Base-by-base conservation (phyloP, 1,140 invertebrate genomes). In the Megalopta genalis region DNA sequence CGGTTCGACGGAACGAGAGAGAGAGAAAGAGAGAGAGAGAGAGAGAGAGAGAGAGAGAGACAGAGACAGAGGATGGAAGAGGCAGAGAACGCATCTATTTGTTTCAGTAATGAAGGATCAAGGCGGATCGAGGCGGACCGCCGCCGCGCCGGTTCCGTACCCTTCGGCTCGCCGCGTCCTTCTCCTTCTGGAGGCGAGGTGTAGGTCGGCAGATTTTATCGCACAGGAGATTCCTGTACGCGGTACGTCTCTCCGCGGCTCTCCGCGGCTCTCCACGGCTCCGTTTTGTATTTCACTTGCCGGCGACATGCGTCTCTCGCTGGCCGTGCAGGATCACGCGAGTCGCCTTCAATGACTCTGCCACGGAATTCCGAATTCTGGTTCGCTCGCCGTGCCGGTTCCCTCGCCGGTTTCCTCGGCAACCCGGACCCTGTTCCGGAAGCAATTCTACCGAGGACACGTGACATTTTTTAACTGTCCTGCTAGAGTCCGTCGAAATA, bases 171-270 rank as follows among this genome's bases (percentile, higher is more conserved):
- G 60, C 73, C 65, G 65, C 37, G 65, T 82, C 63, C 70, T 83
- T 63, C 82, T 84, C 77, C 65, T 82, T 46, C 64, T 49, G 78
- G 32, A 70, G 74, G 14, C 74, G 83, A 87, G 85, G 84, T 87
- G 85, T 85, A 86, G 77, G 84, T 83, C 85, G 85, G 85, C 64
- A 86, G 85, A 87, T 87, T 77, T 81, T 87, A 87, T 87, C 85
- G 70, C 75, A 87, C 75, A 87, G 75, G 75, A 86, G 81, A 87
- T 87, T 87, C 85, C 81, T 86, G 81, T 83, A 81, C 77, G 78
- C 63, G 77, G 83, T 82, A 71, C 82, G 69, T 70, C 72, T 74
- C 52, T 77, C 63, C 84, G 57, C 71, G 77, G 66, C 72, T 74
- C 52, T 77, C 63, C 84, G 57, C 71, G 77, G 66, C 63, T 86